Conservation (phyloP, 2,797 vertebrate genomes). For the Glossophaga mutica region DNA sequence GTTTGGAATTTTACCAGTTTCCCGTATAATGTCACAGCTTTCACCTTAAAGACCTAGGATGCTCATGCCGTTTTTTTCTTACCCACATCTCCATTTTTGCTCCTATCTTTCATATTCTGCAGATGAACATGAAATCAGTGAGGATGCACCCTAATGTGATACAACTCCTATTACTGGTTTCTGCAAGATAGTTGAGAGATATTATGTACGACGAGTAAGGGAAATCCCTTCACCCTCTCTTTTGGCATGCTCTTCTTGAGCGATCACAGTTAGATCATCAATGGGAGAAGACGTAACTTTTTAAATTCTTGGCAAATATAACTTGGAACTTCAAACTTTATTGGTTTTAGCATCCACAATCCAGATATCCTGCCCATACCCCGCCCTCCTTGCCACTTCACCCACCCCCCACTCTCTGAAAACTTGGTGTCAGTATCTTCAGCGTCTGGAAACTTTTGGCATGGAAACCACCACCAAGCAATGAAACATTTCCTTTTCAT, state of each 20-base stretch:
- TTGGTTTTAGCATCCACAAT: background rate
- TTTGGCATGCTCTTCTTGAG: constrained; percentile 15
- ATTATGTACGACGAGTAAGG: background rate
- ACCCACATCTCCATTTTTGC: background rate
- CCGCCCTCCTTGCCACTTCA: background rate
- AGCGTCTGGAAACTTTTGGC: constrained; percentile 33
- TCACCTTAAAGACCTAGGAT: background rate
- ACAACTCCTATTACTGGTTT: constrained; percentile 13
- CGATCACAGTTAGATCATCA: background rate
- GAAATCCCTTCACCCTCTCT: background rate
- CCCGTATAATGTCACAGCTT: background rate
- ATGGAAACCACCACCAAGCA: constrained; percentile 37
- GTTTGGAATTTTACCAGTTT: background rate
- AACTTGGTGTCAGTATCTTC: constrained; percentile 7
- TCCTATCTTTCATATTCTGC: background rate
- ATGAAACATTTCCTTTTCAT: constrained; percentile 53
- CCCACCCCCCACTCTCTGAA: background rate
- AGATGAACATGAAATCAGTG: background rate
- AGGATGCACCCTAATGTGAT: background rate
- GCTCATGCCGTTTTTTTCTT: background rate
- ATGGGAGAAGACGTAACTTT: constrained; percentile 13
- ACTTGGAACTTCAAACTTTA: constrained; percentile 21
- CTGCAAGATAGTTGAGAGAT: constrained; percentile 55
- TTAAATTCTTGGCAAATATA: constrained; percentile 43
- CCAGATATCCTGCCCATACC: background rate